These are phyloP conservation scores for Lagria hirta DNA, from an alignment of 2,888 invertebrate species.

Conservation along the genomic window DNA sequence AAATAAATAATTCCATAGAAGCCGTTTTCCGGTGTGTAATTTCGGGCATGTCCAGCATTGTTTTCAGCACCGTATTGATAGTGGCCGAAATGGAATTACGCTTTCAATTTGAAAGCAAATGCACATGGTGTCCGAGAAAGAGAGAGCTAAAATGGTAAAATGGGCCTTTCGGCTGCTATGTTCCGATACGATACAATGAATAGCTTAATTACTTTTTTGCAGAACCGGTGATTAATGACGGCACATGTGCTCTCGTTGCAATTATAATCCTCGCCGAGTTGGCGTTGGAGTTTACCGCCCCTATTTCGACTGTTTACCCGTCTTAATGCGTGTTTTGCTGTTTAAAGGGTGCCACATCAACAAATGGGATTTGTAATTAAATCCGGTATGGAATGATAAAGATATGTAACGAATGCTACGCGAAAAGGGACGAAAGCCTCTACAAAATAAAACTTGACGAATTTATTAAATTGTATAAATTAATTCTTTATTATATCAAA, in stretches of 20 bases:
- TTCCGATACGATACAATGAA: slow-evolving; percentile 48
- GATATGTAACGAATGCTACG: too few species aligned
- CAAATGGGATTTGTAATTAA: slow-evolving; percentile 11
- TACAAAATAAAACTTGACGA: too few species aligned
- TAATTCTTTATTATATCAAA: too few species aligned
- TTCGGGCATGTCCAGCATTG: slow-evolving; percentile 22
- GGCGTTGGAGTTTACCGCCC: slow-evolving; percentile 12
- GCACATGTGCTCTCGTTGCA: slow-evolving; percentile 47
- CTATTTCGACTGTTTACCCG: slow-evolving; percentile 37
- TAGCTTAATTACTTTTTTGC: slow-evolving; percentile 51
- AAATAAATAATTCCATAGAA: slow-evolving; percentile 20
- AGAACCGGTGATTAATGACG: slow-evolving; percentile 46
- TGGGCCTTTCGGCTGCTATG: slow-evolving; percentile 37
- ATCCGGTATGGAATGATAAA: too few species aligned
- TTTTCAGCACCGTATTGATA: slow-evolving; percentile 30
- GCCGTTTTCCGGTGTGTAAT: slow-evolving; percentile 16
- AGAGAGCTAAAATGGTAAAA: slow-evolving; percentile 24
- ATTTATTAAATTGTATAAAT: too few species aligned
- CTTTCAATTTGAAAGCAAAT: slow-evolving; percentile 28
- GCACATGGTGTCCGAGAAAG: slow-evolving; percentile 31
- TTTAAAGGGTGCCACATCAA: slow-evolving; percentile 9
- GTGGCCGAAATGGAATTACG: slow-evolving; percentile 30
- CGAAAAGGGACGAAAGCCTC: too few species aligned
- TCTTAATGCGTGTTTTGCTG: slow-evolving; percentile 39
- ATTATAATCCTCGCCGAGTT: slow-evolving; percentile 39